Percentiles rank a stretch among this genome's conserved stretches.
Conservation (phyloP, 2,113 vertebrate genomes). For the Alaudala cheleensis region DNA sequence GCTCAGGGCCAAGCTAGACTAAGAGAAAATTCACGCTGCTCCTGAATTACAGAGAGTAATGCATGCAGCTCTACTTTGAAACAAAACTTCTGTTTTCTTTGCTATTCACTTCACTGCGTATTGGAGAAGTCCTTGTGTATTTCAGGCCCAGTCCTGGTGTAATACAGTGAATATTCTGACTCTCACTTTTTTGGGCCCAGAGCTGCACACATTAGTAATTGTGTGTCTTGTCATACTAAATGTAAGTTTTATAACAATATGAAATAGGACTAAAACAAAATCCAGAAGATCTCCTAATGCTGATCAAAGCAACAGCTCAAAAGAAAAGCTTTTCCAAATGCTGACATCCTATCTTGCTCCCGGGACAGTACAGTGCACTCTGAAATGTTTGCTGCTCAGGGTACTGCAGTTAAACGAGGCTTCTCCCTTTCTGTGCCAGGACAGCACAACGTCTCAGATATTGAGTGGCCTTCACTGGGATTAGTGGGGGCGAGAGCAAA, state of each 20-base stretch:
- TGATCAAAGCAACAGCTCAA: not conserved
- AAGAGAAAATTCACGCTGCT: not conserved
- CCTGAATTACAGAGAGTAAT: not conserved
- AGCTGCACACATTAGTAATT: not conserved
- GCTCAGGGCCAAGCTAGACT: not conserved
- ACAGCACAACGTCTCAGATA: rapidly evolving
- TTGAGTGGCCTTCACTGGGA: rapidly evolving
- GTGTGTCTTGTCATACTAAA: not conserved
- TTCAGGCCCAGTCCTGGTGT: not conserved
- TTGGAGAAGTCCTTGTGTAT: not conserved
- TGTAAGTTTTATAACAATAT: not conserved
- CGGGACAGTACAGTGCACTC: too few relatives aligned
- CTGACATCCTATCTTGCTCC: not conserved
- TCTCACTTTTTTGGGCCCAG: not conserved
- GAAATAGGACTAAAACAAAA: not conserved
- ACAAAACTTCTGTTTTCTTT: not conserved
- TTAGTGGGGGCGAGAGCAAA: not conserved
- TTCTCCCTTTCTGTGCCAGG: not conserved
- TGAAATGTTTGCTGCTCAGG: not conserved
- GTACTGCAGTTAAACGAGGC: not conserved
- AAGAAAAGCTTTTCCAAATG: not conserved
- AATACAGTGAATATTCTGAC: not conserved
- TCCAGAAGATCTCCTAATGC: not conserved
- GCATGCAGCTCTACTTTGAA: not conserved
- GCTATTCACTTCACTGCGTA: not conserved